Conservation (phyloP, 2,888 invertebrate species). For the Tethea ocularis region DNA sequence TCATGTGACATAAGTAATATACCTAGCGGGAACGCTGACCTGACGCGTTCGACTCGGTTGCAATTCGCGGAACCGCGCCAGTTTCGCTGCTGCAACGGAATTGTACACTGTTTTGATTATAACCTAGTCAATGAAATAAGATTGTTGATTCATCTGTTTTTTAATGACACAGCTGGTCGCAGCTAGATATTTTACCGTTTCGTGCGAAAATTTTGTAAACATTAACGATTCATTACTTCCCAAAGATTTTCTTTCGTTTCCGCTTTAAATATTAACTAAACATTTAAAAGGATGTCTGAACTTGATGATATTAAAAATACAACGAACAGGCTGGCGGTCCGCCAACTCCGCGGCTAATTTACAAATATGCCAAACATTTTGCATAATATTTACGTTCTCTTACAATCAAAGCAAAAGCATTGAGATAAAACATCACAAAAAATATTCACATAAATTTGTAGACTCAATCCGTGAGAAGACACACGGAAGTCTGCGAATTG, state of each 20-base stretch:
- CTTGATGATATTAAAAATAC: not conserved
- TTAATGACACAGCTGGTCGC: not conserved
- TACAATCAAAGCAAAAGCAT: conserved; percentile 1
- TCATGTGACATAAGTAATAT: not conserved
- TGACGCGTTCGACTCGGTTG: not conserved
- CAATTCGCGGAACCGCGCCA: not conserved
- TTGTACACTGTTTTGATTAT: not conserved
- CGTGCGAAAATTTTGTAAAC: not conserved
- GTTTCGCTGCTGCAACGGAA: not conserved
- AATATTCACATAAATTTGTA: not conserved
- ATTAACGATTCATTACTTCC: not conserved
- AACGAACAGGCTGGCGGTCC: not conserved
- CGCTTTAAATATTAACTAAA: not conserved
- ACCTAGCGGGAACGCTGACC: not conserved
- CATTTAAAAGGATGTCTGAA: not conserved
- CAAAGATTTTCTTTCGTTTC: not conserved
- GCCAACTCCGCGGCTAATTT: not conserved
- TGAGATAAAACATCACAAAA: not conserved
- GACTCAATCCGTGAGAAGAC: not conserved
- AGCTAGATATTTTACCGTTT: not conserved
- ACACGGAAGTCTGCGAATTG: not conserved
- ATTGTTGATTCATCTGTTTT: not conserved
- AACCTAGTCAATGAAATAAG: not conserved
- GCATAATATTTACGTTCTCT: conserved; percentile 1
- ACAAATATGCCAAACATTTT: not conserved